Conservation (phyloP, 2,113 vertebrate genomes). For the Gasterosteus nipponicus region DNA sequence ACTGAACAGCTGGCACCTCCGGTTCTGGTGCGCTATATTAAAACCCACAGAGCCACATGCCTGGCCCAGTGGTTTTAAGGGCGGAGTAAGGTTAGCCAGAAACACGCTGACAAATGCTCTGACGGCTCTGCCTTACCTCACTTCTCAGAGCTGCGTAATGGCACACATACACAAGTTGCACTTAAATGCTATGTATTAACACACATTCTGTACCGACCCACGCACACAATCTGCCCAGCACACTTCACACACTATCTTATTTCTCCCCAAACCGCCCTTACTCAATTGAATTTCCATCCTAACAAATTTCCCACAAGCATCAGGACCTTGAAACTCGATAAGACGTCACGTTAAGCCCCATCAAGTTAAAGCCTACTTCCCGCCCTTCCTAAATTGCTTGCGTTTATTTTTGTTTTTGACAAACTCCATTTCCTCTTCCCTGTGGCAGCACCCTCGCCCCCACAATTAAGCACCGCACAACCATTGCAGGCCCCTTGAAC, state of each 20-base stretch:
- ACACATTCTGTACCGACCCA: slow-evolving; percentile 26
- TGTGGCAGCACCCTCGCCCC: slow-evolving; percentile 14
- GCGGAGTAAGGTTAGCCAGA: slow-evolving; percentile 77
- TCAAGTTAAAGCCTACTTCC: slow-evolving; percentile 44
- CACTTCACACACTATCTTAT: slow-evolving; percentile 78
- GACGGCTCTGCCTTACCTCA: slow-evolving; percentile 75
- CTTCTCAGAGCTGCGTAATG: slow-evolving; percentile 40
- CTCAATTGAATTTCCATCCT: slow-evolving; percentile 77
- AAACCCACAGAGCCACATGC: slow-evolving; percentile 58
- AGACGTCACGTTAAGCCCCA: slow-evolving; percentile 57
- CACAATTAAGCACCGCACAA: slow-evolving; percentile 29
- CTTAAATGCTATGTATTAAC: slow-evolving; percentile 61
- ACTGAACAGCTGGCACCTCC: slow-evolving; percentile 49
- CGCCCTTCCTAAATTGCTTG: slow-evolving; percentile 29
- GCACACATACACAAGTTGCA: slow-evolving; percentile 38
- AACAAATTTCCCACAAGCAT: slow-evolving; percentile 68
- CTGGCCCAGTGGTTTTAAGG: slow-evolving; percentile 65
- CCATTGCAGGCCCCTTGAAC: slow-evolving; percentile 16
- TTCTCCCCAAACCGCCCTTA: slow-evolving; percentile 65
- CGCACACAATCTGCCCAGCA: slow-evolving; percentile 53
- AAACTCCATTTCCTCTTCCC: slow-evolving; percentile 38
- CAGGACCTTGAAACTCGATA: slow-evolving; percentile 62
- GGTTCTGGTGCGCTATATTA: slow-evolving; percentile 36
- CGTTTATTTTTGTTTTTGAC: slow-evolving; percentile 49
- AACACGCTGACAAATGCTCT: slow-evolving; percentile 72